Evolutionary conservation across 2,113 vertebrate genomes (phyloP), one percentile per base, ranked within the genome.

Genomic region (Rhabdomys dilectus): DNA sequence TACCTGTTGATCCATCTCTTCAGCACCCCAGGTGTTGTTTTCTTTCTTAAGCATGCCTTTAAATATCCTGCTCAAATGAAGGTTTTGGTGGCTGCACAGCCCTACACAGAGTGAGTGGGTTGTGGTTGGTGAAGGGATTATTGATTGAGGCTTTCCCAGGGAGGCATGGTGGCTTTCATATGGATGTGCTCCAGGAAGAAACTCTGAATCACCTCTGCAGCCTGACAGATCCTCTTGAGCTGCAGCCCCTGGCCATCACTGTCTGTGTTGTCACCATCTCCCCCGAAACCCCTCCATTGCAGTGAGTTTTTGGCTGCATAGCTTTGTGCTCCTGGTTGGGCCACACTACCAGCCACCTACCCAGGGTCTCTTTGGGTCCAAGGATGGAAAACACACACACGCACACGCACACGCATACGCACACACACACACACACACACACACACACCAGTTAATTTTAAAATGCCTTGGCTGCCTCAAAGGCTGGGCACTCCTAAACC

Each of bases 41-140:
- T 56, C 91, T 39, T 78, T 96, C 72, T 95, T 36, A 72, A 96
- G 88, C 72, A 7, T 87, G 36, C 95, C 58, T 58, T 56, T 82
- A 91, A 95, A 76, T 86, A 70, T 62, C 66, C 78, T 72, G 36
- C 16, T 88, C 72, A 60, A 75, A 60, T 56, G 1, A 13, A 31
- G 24, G 64, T 80, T 91, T 66, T 72, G 21, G 58, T 31, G 72
- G 81, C 87, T 4, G 0, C 0, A 0, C 5, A 58, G 64, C 39
- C 4, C n/a, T 58, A 36, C 17, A 0, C 16, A 4, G 58, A 24
- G 42, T 26, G 48, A 48, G 53, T 29, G 16, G 51, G 56, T 31
- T 77, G 8, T 82, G 36, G 15, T 56, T 11, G 36, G 34, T 56
- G 51, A 73, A 42, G 60, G 42, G 51, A n/a, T 12, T 62, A 78